Evolutionary conservation across 2,888 invertebrate species (phyloP).

Genomic region (Ornithoptera alexandrae): DNA sequence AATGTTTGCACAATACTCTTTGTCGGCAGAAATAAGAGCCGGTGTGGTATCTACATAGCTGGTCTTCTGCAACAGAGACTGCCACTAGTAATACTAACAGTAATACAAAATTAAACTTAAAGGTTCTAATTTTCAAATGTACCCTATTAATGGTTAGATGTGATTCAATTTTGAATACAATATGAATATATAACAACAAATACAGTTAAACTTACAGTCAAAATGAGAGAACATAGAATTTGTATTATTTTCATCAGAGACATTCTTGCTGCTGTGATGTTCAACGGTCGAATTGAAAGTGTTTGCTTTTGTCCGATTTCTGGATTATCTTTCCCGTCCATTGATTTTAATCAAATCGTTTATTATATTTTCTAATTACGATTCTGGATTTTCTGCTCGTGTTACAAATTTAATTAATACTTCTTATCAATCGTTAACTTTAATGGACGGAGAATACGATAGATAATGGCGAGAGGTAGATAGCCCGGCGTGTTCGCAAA

Average conservation of each 20-base stretch:
- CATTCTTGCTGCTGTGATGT: slow-evolving; percentile 14
- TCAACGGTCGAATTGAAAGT: not conserved
- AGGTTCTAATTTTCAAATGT: not conserved
- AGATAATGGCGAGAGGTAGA: no score
- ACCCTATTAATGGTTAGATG: not conserved
- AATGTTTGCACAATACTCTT: no score
- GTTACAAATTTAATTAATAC: not conserved
- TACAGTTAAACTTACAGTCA: slow-evolving; percentile 15
- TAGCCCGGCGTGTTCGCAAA: no score
- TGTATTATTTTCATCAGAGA: slow-evolving; percentile 1
- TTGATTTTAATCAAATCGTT: slow-evolving; percentile 23
- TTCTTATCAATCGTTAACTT: not conserved
- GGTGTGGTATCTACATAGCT: no score
- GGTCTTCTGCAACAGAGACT: no score
- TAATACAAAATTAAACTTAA: no score
- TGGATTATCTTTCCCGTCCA: slow-evolving; percentile 3
- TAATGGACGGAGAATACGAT: not conserved
- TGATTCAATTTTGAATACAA: not conserved
- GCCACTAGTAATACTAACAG: no score
- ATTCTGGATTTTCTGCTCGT: not conserved
- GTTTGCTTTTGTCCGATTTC: not conserved
- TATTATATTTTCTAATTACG: slow-evolving; percentile 7
- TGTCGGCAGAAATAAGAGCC: no score
- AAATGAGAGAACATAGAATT: slow-evolving; percentile 6
- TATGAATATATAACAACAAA: not conserved